Evolutionary conservation across 2,888 invertebrate species (phyloP).

Genomic region (Carabus problematicus): DNA sequence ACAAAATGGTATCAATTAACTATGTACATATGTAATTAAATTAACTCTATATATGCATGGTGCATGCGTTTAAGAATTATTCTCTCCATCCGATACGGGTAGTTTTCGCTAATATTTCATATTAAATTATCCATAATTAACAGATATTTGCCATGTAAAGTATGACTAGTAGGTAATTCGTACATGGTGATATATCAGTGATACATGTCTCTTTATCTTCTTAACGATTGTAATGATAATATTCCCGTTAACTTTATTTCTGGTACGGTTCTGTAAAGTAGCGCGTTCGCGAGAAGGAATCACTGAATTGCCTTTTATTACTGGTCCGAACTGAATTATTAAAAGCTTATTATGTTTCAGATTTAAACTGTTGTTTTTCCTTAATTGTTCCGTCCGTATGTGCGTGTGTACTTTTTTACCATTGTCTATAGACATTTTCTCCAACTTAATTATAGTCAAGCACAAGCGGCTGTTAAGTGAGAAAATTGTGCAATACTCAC

Average conservation of each 20-base stretch:
- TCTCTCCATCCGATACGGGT: too few species aligned
- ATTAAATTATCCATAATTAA: too few species aligned
- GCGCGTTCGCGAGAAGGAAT: conserved; percentile 18
- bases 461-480: conserved; percentile 22
- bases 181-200: too few species aligned
- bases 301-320: conserved; percentile 22
- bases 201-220: too few species aligned
- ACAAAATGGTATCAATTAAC: too few species aligned
- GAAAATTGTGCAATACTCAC: conserved; percentile 37
- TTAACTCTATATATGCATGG: too few species aligned
- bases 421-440: conserved; percentile 34
- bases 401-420: conserved; percentile 36
- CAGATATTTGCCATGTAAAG: too few species aligned
- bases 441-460: conserved; percentile 29
- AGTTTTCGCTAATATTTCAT: too few species aligned
- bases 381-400: conserved; percentile 29
- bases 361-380: conserved; percentile 37
- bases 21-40: too few species aligned
- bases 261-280: conserved; percentile 12
- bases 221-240: background rate
- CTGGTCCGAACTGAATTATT: conserved; percentile 31
- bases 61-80: too few species aligned
- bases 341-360: conserved; percentile 36
- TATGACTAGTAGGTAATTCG: too few species aligned
- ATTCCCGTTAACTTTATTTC: background rate